Base-by-base conservation (phyloP, 2,797 vertebrate species). In the Hippoglossus hippoglossus region DNA sequence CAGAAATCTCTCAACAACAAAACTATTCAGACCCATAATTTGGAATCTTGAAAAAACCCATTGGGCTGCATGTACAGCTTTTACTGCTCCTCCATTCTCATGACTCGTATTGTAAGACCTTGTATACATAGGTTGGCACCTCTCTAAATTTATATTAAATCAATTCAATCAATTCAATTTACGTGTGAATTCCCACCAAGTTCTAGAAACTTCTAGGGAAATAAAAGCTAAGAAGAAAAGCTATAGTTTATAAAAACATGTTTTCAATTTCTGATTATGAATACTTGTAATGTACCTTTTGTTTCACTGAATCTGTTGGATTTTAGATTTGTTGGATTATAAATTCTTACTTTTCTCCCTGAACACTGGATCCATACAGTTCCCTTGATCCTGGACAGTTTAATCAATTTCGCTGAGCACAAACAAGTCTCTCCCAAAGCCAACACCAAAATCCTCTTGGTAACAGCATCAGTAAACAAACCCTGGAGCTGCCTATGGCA, bases 361-460 rank as follows among this genome's bases (percentile, higher is more conserved):
- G 61, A 66, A 70, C 60, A 36, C 24, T 34, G 21, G 47, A 75
- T 80, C 73, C 67, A 68, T 79, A 80, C 52, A 18, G 53, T 58
- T 65, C 34, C 16, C 67, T 68, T 72, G 67, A 72, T 79, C 52
- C 68, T 39, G n/a, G 64, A 78, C 65, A 72, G 52, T 76, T 81
- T 47, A 70, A 81, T 90, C 80, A 59, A 83, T 86, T 82, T 77
- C 28, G 61, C 47, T 58, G 41, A 49, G 52, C 28, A 50, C 70
- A 79, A 75, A 73, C 54, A 67, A 68, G 67, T 64, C 11, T 81
- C 25, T 81, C n/a, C 46, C 10, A 60, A 49, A 79, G 31, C 71
- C 31, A 49, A 51, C 61, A 51, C 34, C 44, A 75, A 81, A 79
- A 72, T 49, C 46, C 36, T 74, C 39, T 63, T 10, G 63, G 71